These are phyloP conservation scores for Antechinus flavipes DNA, from an alignment of 2,113 vertebrate species.

Conservation along the genomic window DNA sequence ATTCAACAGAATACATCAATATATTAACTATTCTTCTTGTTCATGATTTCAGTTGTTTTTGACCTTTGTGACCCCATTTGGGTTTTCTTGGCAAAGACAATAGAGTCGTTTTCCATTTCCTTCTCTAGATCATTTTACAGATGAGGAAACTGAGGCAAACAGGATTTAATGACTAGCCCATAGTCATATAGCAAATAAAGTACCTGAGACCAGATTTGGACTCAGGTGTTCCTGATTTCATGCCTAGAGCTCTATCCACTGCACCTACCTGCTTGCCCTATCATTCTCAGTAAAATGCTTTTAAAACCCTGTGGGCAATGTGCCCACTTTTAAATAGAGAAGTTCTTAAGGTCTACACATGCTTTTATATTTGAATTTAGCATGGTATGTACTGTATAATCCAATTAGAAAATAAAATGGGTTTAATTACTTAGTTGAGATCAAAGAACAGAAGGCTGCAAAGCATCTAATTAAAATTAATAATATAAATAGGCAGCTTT, in stretches of 20 bases:
- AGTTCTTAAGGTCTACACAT: conserved; percentile 23
- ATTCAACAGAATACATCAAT: background rate
- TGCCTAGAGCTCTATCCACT: background rate
- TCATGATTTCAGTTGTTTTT: background rate
- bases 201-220: background rate
- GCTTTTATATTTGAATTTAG: conserved; percentile 62
- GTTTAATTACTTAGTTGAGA: conserved; percentile 76
- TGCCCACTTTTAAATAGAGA: conserved; percentile 43
- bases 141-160: background rate
- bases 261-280: background rate
- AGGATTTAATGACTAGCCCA: background rate
- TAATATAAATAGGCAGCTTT: conserved; percentile 67
- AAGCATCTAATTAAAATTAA: conserved; percentile 80
- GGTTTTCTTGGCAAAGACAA: background rate
- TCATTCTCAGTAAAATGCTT: background rate
- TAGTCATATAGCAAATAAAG: background rate
- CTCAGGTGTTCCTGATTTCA: background rate
- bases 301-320: conserved; percentile 5
- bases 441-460: conserved; percentile 75
- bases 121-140: background rate
- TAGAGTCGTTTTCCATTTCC: background rate
- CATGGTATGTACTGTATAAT: conserved; percentile 62
- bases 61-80: background rate
- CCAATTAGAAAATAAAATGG: conserved; percentile 79
- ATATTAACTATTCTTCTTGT: background rate